A percentile compares a stretch with the other conserved stretches of the same genome.
Conservation (phyloP, 2,888 invertebrate genomes). For the Myopa testacea region DNA sequence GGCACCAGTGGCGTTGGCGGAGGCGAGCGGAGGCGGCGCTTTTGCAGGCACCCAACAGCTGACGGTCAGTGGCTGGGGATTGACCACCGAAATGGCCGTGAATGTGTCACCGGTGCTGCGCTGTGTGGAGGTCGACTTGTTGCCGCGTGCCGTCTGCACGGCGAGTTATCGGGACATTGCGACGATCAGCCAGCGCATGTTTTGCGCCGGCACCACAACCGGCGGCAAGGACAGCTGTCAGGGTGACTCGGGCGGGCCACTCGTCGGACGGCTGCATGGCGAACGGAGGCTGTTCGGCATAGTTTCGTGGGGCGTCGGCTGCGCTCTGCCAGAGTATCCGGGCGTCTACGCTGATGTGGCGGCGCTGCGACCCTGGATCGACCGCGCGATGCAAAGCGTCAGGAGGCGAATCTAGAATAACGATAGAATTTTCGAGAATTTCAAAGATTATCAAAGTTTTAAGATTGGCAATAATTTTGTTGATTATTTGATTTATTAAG, state of each 20-base stretch:
- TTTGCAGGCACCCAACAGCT: slow-evolving; percentile 37
- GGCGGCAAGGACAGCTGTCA: slow-evolving; percentile 61
- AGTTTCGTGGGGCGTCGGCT: slow-evolving; percentile 62
- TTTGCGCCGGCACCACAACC: slow-evolving; percentile 55
- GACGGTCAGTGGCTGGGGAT: slow-evolving; percentile 60
- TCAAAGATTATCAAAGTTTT: too few relatives aligned
- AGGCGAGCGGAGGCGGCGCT: slow-evolving; percentile 45
- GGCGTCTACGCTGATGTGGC: slow-evolving; percentile 59
- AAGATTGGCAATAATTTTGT: too few relatives aligned
- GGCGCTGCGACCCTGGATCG: slow-evolving; percentile 54
- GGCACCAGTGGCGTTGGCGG: slow-evolving; percentile 54
- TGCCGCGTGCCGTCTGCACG: slow-evolving; percentile 50
- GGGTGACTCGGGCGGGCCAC: slow-evolving; percentile 62
- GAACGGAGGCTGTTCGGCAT: slow-evolving; percentile 55
- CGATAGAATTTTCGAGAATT: too few relatives aligned
- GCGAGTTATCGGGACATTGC: slow-evolving; percentile 54
- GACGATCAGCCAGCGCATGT: slow-evolving; percentile 57
- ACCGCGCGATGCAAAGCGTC: background rate
- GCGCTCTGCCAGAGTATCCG: slow-evolving; percentile 57
- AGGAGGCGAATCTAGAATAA: background rate
- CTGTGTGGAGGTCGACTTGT: slow-evolving; percentile 54
- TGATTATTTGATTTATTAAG: too few relatives aligned
- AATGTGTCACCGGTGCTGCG: slow-evolving; percentile 52
- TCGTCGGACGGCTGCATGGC: slow-evolving; percentile 52
- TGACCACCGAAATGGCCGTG: slow-evolving; percentile 53